Evolutionary conservation across 2,888 invertebrate genomes (phyloP), one percentile per base, ranked within the genome.

Genomic region (Drosophila flavopinicola): DNA sequence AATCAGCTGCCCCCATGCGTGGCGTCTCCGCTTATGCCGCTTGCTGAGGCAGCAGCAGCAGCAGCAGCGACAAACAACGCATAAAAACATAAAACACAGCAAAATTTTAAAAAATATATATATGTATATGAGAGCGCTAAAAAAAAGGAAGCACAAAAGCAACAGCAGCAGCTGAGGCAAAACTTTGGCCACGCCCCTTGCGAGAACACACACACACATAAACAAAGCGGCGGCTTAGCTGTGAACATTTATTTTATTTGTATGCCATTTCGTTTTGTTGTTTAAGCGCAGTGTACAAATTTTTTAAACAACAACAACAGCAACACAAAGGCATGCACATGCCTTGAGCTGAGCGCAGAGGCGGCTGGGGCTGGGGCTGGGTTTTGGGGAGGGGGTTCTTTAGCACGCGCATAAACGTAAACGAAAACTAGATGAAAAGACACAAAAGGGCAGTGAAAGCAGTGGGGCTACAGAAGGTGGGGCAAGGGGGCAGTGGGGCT

Each of bases 171-270:
- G 61, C 58, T 49, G 68, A 63, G 52, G 54, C 67, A 68, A 66
- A 69, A 51, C 61, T 79, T 77, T 57, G 30, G 48, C 53, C 79
- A 66, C 71, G 75, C 77, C 75, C 44, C 59, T 6, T 27, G 29
- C 52, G 59, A 25, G 39, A 35, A 38, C 61, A 45, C 58, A 24
- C 47, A 25, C 17, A 24, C 13, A 29, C 44, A 79, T 71, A 77
- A 82, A 76, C 75, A 80, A 68, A 84, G 41, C 61, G 68, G 41
- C 65, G 80, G 79, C 85, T 83, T 83, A 77, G 82, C 82, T 59
- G 53, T 44, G 60, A 51, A 70, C 78, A 82, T 80, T 74, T 74
- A 67, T 77, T 76, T 79, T 66, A 58, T 68, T 59, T 78, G 66
- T 70, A 72, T 78, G 79, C 79, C 79, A 66, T 75, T 78, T 59